Evolutionary conservation across 2,797 vertebrate genomes (phyloP), one percentile per base, ranked within the genome.

Genomic region (Chaetodon trifasciatus): DNA sequence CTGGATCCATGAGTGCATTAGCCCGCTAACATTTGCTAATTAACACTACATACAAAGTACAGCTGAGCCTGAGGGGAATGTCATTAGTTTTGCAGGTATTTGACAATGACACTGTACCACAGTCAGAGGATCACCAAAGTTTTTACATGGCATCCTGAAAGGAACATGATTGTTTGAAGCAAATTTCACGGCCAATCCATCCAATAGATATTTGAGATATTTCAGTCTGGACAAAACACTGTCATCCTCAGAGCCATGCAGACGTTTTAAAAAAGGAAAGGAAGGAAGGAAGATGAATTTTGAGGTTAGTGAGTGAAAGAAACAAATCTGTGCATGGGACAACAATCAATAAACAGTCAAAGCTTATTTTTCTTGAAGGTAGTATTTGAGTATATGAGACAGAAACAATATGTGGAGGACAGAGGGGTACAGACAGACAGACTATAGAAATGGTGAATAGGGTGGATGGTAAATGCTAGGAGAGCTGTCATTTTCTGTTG

Each of bases 401-500:
- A 17, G 24, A 50, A 58, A 65, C 13, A 53, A 37, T 5, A 42
- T 28, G 3, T 55, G 40, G 39, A 70, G 24, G 49, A 23, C 28
- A 69, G 23, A 44, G 35, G 65, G 28, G 49, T 64, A 52, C 15
- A 64, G 35, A 44, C 13, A 58, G 35, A 70, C 39, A 66, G 21
- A 76, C 55, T 60, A 64, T 28, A 79, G 23, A 72, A 63, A 81
- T 72, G 44, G 40, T 42, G 37, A 46, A 70, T 44, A 42, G 39
- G 9, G 53, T 69, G 39, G 9, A 53, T 69, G 74, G 40, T 49
- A 76, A 86, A 74, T 75, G 58, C 23, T 10, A n/a, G 55, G 61
- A 76, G 76, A 81, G 61, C 47, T 79, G 81, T 84, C 50, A 89
- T 87, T 86, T 89, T 85, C 83, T 85, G 68, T 46, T 58, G 62